phyloP scores from a whole-genome alignment of 2,113 vertebrate genomes.

The Neoarius graeffei region DNA sequence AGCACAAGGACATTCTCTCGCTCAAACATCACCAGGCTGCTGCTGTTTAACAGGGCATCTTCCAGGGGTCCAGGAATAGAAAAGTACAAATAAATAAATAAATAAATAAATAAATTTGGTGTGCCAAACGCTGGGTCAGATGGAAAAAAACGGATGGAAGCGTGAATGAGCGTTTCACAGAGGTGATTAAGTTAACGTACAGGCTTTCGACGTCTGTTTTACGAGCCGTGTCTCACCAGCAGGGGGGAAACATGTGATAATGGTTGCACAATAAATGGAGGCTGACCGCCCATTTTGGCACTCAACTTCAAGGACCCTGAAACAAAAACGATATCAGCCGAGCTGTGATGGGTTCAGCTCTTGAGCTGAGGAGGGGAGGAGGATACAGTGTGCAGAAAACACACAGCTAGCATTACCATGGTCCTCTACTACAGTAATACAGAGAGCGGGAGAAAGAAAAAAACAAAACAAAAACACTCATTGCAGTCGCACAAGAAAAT shows the following conservation, averaged over 20 bases:
- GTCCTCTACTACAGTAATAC: not conserved
- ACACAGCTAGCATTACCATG: not conserved
- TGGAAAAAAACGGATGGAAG: constrained; percentile 12
- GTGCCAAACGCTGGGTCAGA: constrained; percentile 24
- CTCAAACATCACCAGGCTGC: not conserved
- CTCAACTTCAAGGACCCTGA: constrained; percentile 19
- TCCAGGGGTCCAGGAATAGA: not conserved
- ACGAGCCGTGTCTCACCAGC: constrained; percentile 29
- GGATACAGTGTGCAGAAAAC: not conserved
- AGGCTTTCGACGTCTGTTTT: constrained; percentile 38
- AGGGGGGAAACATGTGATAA: constrained; percentile 25
- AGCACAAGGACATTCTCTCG: constrained; percentile 12
- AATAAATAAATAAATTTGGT: too few relatives aligned
- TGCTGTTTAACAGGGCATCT: constrained; percentile 26
- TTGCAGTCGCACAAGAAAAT: not conserved
- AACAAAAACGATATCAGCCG: constrained; percentile 16
- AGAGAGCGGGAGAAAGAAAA: too few relatives aligned
- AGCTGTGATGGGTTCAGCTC: not conserved
- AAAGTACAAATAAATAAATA: not conserved
- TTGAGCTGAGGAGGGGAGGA: not conserved
- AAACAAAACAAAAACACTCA: not conserved
- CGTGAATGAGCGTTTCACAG: constrained; percentile 21
- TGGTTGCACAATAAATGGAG: constrained; percentile 30
- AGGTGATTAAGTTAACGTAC: constrained; percentile 43
- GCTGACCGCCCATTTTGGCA: constrained; percentile 16